Base-by-base conservation (phyloP, 2,113 vertebrate genomes). In the Aviceda subcristata region DNA sequence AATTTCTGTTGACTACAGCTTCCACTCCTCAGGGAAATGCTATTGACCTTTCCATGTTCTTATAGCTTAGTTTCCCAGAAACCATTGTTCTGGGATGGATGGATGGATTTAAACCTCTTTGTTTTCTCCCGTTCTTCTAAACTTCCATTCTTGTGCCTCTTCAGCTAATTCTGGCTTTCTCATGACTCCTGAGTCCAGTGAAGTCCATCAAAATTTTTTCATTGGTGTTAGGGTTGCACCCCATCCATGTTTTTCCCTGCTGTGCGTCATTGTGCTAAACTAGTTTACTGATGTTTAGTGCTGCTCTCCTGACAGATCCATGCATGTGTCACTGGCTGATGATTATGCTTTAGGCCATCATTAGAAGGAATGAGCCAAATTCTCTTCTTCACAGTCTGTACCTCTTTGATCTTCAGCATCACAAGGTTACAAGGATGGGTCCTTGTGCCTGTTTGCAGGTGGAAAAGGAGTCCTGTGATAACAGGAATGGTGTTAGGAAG, bases 41-140 rank as follows among this genome's bases (percentile, higher is more conserved):
- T 18, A 2, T 22, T n/a, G 46, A 29, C 71, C 17, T 18, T n/a
- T 79, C 21, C 0, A 1, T 20, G 14, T 20, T 8, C 56, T 80
- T 74, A 53, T 12, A 45, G 11, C 36, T 63, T 62, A 26, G 12
- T 63, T 77, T 77, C 38, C 22, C 32, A 30, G 41, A 50, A 66
- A 29, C 19, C 30, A 3, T 79, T 84, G 2, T 48, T 89, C 29
- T 74, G 51, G 11, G 20, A 3, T 36, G 59, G 16, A 34, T 38
- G 27, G 14, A 22, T 39, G 14, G 6, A 38, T 32, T 6, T 16
- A 63, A 90, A 29, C 7, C 6, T 11, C 27, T 85, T 15, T 75
- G 22, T 55, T 94, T 75, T 59, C 26, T 81, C 16, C 16, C 1
- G 0, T 76, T 85, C 23, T 91, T 80, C 43, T 57, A 23, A 78